These are phyloP conservation scores for Amia ocellicauda DNA, from an alignment of 2,113 vertebrate genomes.

Conservation along the genomic window DNA sequence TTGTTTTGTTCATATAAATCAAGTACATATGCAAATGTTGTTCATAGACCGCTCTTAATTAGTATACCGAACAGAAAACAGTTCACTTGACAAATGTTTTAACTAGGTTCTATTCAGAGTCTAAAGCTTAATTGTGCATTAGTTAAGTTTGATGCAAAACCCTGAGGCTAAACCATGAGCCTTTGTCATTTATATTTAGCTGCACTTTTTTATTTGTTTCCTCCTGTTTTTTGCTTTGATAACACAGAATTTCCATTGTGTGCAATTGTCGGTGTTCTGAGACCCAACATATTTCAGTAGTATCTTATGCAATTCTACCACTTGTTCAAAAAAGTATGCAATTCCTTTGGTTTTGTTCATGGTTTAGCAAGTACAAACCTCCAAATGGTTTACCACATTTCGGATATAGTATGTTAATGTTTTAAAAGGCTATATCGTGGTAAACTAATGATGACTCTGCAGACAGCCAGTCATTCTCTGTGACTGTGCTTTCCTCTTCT, in stretches of 20 bases:
- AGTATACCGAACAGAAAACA: conserved; percentile 57
- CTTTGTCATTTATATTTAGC: conserved; percentile 56
- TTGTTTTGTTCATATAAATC: conserved; percentile 65
- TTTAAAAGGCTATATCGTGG: conserved; percentile 24
- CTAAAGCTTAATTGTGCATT: conserved; percentile 70
- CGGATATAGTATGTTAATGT: too few relatives aligned
- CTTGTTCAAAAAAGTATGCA: too few relatives aligned
- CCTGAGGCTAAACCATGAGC: conserved; percentile 56
- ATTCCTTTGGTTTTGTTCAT: too few relatives aligned
- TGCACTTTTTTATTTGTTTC: conserved; percentile 32
- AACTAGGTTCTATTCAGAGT: conserved; percentile 71
- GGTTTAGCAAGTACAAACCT: too few relatives aligned
- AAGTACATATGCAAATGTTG: conserved; percentile 59
- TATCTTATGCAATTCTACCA: too few relatives aligned
- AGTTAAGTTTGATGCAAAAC: conserved; percentile 64
- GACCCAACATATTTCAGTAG: too few relatives aligned
- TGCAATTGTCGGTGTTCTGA: too few relatives aligned
- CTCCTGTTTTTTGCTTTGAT: conserved; percentile 45
- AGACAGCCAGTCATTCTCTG: conserved; percentile 8
- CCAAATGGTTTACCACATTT: too few relatives aligned
- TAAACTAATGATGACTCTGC: conserved; percentile 50
- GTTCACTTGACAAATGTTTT: conserved; percentile 73
- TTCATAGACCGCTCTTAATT: conserved; percentile 64
- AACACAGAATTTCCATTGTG: too few relatives aligned
- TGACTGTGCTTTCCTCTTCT: conserved; percentile 4